Evolutionary conservation across 2,797 vertebrate species (phyloP).

Genomic region (Sebastes steindachneri): DNA sequence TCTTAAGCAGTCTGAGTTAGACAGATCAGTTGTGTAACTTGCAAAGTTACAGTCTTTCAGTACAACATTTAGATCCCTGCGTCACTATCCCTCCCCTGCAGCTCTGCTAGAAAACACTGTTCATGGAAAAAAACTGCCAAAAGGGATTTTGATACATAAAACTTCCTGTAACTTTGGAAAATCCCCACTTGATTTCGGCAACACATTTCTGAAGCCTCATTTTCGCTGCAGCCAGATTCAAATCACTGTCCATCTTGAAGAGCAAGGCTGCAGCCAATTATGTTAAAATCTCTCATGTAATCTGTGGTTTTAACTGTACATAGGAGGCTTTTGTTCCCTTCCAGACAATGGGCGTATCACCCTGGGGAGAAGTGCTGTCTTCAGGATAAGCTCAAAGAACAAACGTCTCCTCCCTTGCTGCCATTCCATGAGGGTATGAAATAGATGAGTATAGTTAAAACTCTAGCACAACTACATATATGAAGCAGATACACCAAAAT

Average conservation of each 20-base stretch:
- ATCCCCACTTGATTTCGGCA: not conserved
- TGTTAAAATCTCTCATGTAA: constrained; percentile 36
- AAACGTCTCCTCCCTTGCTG: constrained; percentile 2
- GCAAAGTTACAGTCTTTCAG: not conserved
- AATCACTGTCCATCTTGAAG: constrained; percentile 12
- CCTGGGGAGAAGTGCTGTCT: not conserved
- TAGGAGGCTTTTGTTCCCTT: constrained; percentile 8
- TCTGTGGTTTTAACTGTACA: constrained; percentile 28
- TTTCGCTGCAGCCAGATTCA: constrained; percentile 1
- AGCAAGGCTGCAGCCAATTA: constrained; percentile 37
- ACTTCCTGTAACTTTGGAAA: not conserved
- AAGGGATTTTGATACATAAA: not conserved
- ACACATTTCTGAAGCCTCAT: constrained; percentile 11
- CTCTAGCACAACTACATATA: not conserved
- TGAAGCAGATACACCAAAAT: not conserved
- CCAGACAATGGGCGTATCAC: not conserved
- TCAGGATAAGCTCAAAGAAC: constrained; percentile 16
- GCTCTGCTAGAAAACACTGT: not conserved
- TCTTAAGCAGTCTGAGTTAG: not conserved
- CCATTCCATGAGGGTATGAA: not conserved
- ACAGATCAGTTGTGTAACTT: not conserved
- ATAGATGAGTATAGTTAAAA: not conserved
- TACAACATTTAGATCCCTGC: not conserved
- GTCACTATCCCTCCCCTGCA: not conserved
- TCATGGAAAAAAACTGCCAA: not conserved